A percentile compares a stretch with the other conserved stretches of the same genome.
These are phyloP conservation scores for Ceramica pisi DNA, from an alignment of 2,888 invertebrate species.

Conservation along the genomic window DNA sequence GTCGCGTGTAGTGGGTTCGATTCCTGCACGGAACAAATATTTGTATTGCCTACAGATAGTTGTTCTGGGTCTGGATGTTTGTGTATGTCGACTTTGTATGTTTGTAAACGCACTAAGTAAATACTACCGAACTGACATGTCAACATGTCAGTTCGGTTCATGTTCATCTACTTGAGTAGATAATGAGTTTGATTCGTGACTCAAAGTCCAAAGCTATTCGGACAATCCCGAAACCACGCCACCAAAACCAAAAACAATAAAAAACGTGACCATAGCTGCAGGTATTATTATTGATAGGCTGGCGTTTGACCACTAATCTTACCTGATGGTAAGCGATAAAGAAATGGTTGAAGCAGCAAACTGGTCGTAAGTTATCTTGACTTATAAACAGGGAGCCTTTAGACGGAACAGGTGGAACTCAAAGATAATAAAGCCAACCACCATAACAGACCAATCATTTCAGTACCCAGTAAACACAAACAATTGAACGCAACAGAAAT, in stretches of 20 bases:
- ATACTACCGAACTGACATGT: not conserved
- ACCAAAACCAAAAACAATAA: conserved; percentile 8
- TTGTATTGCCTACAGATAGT: no score
- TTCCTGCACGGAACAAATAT: no score
- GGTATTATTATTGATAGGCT: not conserved
- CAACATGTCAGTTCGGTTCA: conserved; percentile 2
- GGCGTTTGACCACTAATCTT: not conserved
- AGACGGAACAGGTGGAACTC: not conserved
- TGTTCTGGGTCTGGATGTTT: no score
- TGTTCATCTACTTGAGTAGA: not conserved
- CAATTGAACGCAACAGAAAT: conserved; percentile 36
- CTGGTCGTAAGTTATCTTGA: not conserved
- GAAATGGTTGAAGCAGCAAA: not conserved
- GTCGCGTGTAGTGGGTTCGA: no score
- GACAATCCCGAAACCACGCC: not conserved
- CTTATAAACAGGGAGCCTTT: no score
- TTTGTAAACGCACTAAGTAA: not conserved
- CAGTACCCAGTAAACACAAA: conserved; percentile 38
- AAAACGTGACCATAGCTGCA: not conserved
- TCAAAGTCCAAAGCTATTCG: not conserved
- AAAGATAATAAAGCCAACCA: conserved; percentile 21
- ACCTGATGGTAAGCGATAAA: not conserved
- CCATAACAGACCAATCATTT: conserved; percentile 34
- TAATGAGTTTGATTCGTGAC: not conserved
- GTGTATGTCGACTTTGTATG: no score